Base-by-base conservation (phyloP, 2,113 vertebrate species). In the Sebastes schlegelii region DNA sequence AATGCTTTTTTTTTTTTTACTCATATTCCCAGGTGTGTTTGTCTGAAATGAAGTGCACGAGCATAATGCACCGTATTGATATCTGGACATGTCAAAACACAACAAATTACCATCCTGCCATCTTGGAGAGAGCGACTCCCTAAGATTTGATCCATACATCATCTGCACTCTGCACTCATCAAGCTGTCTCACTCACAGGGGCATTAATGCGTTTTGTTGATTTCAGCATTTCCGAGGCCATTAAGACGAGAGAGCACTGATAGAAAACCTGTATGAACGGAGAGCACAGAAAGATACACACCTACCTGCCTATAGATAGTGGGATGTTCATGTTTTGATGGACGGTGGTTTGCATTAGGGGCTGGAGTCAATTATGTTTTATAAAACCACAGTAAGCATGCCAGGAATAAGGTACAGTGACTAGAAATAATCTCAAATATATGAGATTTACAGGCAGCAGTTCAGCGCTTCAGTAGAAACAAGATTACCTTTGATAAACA, bases 141-240 rank as follows among this genome's bases (percentile, higher is more conserved):
- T 21, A 5, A 64, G 86, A 90, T 83, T 65, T 88, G 85, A 86
- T 93, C 90, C 87, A 89, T 92, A 91, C 60, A 93, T 92, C 92
- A 91, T 84, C 82, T 6, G 74, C 78, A 77, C 88, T 74, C 87
- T 73, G 87, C 75, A 17, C 77, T 83, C 86, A 87, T 91, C 91
- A 84, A 85, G 90, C 85, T 72, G 87, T 88, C 89, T 89, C 89
- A 85, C 91, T 92, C 87, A 89, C 72, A 45, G 80, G 54, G 77
- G 90, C 93, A 95, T 94, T 94, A 95, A 95, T 93, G 92, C 86
- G 63, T 94, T 93, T 89, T 91, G 94, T 93, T 87, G 90, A 90
- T 88, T 92, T 95, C 95, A 96, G 95, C 94, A 74, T 91, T 95
- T 93, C 80, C 88, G 84, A 84, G 79, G 80, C 94, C 94, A 95